Base-by-base conservation (phyloP, 2,888 invertebrate genomes). In the Disparrhopalites patrizii region DNA sequence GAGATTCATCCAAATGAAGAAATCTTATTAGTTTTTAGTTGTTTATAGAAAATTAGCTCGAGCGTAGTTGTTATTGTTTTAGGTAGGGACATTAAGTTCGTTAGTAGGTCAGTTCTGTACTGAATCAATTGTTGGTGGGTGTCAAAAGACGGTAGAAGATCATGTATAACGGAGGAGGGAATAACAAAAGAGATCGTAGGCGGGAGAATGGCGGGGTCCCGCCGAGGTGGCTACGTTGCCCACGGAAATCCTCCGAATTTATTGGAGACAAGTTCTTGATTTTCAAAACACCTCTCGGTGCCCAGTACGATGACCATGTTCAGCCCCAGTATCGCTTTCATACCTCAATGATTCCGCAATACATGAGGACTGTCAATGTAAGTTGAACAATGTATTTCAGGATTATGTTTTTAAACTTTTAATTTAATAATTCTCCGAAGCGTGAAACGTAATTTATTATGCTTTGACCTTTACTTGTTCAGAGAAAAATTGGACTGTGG, bases 401-500 rank as follows among this genome's bases (percentile, higher is more conserved):
- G 36, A 36, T 10, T 10, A 10, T 36, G 7, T 10, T 36, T 36
- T 36, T 36, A 15, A 15, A 36, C 36, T 36, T 36, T 36, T 15
- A 36, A 10, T 10, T 36, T 36, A 36, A 36, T 36, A 15, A 10
- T 36, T 36, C 8, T n/a, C n/a, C n/a, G n/a, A n/a, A n/a, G n/a
- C n/a, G n/a, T n/a, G n/a, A n/a, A n/a, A n/a, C n/a, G n/a, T n/a
- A n/a, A n/a, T n/a, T n/a, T n/a, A n/a, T n/a, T n/a, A n/a, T n/a
- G n/a, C n/a, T n/a, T n/a, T n/a, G n/a, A n/a, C n/a, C n/a, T n/a
- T n/a, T n/a, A 36, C 36, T 36, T 36, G 20, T 47, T 7, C 78
- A 93, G 91, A 81, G 88, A 20, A 92, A 90, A 77, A 80, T 99
- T 66, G 98, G 98, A 0, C 79, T 99, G 27, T 94, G 98, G 93